Evolutionary conservation across 1,140 invertebrate genomes (phyloP).

Genomic region (Diorhabda sublineata): DNA sequence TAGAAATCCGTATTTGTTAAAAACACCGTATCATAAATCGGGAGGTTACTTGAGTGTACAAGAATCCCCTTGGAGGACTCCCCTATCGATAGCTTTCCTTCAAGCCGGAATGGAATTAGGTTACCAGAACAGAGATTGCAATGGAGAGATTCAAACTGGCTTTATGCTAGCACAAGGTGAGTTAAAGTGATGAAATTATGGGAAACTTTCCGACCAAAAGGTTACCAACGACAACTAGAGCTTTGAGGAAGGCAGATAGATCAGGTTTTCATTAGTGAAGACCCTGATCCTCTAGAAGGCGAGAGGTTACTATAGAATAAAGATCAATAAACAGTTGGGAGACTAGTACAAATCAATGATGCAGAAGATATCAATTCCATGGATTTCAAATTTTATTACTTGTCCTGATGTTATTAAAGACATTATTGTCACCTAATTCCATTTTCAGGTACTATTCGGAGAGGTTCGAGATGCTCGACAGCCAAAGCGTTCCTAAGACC

Average conservation of each 20-base stretch:
- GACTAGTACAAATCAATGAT: too few relatives aligned
- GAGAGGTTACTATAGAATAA: too few relatives aligned
- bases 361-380: too few relatives aligned
- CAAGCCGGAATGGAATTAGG: conserved; percentile 77
- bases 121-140: conserved; percentile 72
- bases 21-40: conserved; percentile 68
- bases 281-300: too few relatives aligned
- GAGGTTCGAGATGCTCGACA: conserved; percentile 83
- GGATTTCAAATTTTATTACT: too few relatives aligned
- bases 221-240: too few relatives aligned
- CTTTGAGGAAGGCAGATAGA: too few relatives aligned
- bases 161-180: conserved; percentile 76
- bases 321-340: too few relatives aligned
- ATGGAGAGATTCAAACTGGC: conserved; percentile 76
- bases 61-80: conserved; percentile 76
- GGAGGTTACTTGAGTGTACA: conserved; percentile 82
- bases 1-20: conserved; percentile 71
- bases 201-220: too few relatives aligned
- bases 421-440: background rate
- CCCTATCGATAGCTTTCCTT: conserved; percentile 73
- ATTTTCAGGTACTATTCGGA: conserved; percentile 64
- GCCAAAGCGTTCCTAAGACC: conserved; percentile 84
- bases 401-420: too few relatives aligned
- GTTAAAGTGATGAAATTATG: too few relatives aligned
- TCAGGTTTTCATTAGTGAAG: too few relatives aligned